Base-by-base conservation (phyloP, 2,113 vertebrate genomes). In the Thalassoma bifasciatum region DNA sequence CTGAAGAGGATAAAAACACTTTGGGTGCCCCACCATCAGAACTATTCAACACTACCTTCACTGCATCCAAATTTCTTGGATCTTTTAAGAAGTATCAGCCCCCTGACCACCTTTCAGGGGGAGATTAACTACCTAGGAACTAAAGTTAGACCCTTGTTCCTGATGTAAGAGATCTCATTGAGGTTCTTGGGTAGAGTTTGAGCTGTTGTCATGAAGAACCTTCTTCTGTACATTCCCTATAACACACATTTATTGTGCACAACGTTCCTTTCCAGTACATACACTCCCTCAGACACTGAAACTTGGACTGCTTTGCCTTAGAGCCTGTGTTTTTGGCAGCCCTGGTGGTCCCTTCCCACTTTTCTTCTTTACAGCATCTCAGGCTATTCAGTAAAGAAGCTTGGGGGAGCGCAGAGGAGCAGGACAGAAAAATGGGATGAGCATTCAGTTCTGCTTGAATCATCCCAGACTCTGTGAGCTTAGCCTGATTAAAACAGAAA, bases 331-430 rank as follows among this genome's bases (percentile, higher is more conserved):
- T 81, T 85, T 80, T 72, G 61, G 79, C 81, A 88, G 86, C 82
- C 16, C 60, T 65, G 78, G 67, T 75, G 69, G 83, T 91, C 82
- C 81, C 85, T 83, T 78, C 77, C 86, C 77, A 86, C 88, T 86
- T 87, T 81, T 80, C 75, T 77, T 75, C 78, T 87, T 89, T 84
- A 83, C 74, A 86, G 61, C 85, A 82, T 81, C 66, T 38, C 47
- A 59, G 79, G 66, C 81, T 78, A 75, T 92, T 92, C 89, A 89
- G 92, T 90, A 89, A 91, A 91, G 79, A 87, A 88, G 83, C 90
- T 89, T 83, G 12, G 1, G 83, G 85, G 77, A 82, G 79, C 83
- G 62, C 82, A 52, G 75, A 83, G 81, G 76, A 86, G 62, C 81
- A 24, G 75, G 75, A 72, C 1, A 76, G 62, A 89, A 82, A 86